A percentile compares a stretch with the other conserved stretches of the same genome.
These are phyloP conservation scores for Glossophaga mutica DNA, from an alignment of 2,797 vertebrate species.

Conservation along the genomic window DNA sequence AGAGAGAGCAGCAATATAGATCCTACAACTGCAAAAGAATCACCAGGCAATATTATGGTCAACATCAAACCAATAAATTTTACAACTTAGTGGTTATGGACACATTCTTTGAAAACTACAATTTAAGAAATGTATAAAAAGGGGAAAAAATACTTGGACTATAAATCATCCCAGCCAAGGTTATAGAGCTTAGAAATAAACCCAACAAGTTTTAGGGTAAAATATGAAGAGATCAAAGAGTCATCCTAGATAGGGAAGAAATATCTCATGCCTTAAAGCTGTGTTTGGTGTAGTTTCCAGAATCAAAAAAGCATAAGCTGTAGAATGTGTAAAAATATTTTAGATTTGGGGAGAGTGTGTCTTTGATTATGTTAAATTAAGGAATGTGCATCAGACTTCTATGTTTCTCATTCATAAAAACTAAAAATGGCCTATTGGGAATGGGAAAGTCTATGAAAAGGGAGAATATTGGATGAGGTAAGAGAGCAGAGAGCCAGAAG, in stretches of 20 bases:
- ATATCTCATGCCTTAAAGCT: background rate
- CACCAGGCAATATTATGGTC: background rate
- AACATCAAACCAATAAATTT: background rate
- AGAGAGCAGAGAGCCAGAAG: background rate
- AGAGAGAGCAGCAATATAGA: background rate
- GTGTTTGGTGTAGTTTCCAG: background rate
- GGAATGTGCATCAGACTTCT: background rate
- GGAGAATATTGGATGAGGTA: background rate
- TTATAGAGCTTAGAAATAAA: slow-evolving; percentile 25
- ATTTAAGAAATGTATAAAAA: background rate
- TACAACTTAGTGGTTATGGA: background rate
- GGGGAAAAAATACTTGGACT: background rate
- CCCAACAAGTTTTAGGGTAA: background rate
- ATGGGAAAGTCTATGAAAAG: background rate
- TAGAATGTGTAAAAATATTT: background rate
- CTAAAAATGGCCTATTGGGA: background rate
- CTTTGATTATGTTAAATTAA: background rate
- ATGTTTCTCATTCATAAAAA: background rate
- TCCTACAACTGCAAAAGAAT: background rate
- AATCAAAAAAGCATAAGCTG: background rate
- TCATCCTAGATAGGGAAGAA: background rate
- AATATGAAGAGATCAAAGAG: background rate
- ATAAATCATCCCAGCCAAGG: background rate
- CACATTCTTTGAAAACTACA: background rate
- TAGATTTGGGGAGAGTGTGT: background rate